Conservation (phyloP, 1,140 invertebrate species). For the Micrasema longulum region DNA sequence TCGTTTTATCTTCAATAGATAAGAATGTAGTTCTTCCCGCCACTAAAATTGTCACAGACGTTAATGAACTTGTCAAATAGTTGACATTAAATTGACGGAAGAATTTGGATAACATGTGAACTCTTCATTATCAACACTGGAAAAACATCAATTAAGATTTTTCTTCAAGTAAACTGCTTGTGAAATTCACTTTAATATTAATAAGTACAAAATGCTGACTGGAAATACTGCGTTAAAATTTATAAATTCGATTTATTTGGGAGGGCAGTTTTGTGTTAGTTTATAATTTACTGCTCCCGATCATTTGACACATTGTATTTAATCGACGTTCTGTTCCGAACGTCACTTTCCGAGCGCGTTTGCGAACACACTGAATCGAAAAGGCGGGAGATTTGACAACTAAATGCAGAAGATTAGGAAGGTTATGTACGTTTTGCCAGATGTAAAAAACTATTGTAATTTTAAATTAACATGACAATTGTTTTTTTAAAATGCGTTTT, state of each 20-base stretch:
- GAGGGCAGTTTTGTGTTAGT: neutral
- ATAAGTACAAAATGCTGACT: too few species aligned
- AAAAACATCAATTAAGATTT: neutral
- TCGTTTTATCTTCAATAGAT: neutral
- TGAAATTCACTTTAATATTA: too few species aligned
- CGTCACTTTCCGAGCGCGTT: neutral
- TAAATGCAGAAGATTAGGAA: conserved; percentile 1
- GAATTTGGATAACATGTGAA: neutral
- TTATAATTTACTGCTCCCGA: neutral
- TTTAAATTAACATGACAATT: too few species aligned
- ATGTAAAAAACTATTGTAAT: too few species aligned
- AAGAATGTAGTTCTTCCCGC: neutral
- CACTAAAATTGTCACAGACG: neutral
- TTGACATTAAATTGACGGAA: too few species aligned
- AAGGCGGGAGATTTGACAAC: conserved; percentile 22
- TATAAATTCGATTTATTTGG: too few species aligned
- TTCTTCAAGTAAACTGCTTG: neutral
- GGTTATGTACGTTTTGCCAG: too few species aligned
- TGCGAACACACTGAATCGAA: neutral
- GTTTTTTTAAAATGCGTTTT: too few species aligned
- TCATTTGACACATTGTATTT: neutral
- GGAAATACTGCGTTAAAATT: too few species aligned
- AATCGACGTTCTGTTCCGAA: neutral
- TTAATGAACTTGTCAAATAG: neutral
- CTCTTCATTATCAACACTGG: neutral